Conservation (phyloP, 2,113 vertebrate genomes). For the Girardinichthys multiradiatus region DNA sequence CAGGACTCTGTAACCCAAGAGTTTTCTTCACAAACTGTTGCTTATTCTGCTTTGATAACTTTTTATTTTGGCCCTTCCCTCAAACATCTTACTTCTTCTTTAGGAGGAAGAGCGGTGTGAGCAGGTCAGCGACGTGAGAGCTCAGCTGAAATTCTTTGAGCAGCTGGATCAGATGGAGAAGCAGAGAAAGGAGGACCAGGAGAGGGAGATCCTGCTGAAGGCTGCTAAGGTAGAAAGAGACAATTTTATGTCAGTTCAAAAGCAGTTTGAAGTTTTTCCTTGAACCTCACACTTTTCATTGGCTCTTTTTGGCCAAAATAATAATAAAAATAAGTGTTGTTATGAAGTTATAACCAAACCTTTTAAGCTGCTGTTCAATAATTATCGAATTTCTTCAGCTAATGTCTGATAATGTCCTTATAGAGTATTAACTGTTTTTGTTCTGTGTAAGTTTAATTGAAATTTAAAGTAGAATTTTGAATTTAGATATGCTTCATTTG, state of each 20-base stretch:
- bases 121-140: constrained; percentile 86
- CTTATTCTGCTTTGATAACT: neutral
- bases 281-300: neutral
- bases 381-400: too few relatives aligned
- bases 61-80: neutral
- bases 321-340: neutral
- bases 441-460: too few relatives aligned
- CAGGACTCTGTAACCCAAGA: neutral
- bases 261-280: neutral
- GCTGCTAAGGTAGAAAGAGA: constrained; percentile 86
- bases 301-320: neutral
- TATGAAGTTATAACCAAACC: neutral
- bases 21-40: neutral
- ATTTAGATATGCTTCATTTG: too few relatives aligned
- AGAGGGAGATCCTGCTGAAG: constrained; percentile 91
- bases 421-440: too few relatives aligned
- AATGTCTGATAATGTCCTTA: too few relatives aligned
- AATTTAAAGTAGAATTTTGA: too few relatives aligned
- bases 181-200: constrained; percentile 91
- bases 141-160: constrained; percentile 91
- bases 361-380: too few relatives aligned
- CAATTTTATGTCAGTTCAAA: neutral
- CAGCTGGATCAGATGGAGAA: constrained; percentile 94
- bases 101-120: constrained; percentile 89
- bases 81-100: neutral